These are phyloP conservation scores for Hedychridium roseum DNA, from an alignment of 2,888 invertebrate species.

Conservation along the genomic window DNA sequence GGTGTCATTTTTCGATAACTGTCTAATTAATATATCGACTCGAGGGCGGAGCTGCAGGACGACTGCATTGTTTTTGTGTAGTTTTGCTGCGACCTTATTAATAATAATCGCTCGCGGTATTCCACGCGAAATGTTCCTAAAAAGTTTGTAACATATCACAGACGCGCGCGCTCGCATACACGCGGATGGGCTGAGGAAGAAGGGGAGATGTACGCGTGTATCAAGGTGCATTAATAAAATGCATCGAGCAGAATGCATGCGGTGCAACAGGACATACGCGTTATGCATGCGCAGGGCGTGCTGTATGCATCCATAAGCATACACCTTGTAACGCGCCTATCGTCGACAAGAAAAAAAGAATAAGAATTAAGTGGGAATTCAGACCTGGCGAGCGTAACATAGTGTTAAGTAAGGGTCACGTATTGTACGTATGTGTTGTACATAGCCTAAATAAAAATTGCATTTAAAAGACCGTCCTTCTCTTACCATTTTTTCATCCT, in stretches of 20 bases:
- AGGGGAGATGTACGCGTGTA: too few species aligned
- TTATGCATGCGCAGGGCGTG: too few species aligned
- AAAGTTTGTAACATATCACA: constrained; percentile 62
- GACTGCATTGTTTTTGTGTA: constrained; percentile 51
- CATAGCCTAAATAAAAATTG: constrained; percentile 63
- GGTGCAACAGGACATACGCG: too few species aligned
- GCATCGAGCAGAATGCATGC: too few species aligned
- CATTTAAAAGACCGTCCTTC: too few species aligned
- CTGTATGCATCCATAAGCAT: constrained; percentile 21
- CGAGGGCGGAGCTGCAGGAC: constrained; percentile 50
- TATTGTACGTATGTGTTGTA: constrained; percentile 64
- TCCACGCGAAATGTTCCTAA: constrained; percentile 61
- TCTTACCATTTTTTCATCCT: too few species aligned
- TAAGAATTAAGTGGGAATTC: constrained; percentile 45
- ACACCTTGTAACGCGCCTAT: constrained; percentile 26
- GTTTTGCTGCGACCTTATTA: constrained; percentile 49
- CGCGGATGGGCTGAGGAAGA: too few species aligned
- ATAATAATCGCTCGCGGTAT: constrained; percentile 50
- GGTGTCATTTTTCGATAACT: constrained; percentile 62
- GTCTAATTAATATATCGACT: constrained; percentile 59
- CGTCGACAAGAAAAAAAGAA: constrained; percentile 25
- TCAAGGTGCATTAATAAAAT: too few species aligned
- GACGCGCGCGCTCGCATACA: constrained; percentile 7
- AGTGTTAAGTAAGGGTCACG: constrained; percentile 60
- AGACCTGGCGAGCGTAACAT: constrained; percentile 53